phyloP scores from a whole-genome alignment of 2,888 invertebrate species.

The Sminthurinus aureus region DNA sequence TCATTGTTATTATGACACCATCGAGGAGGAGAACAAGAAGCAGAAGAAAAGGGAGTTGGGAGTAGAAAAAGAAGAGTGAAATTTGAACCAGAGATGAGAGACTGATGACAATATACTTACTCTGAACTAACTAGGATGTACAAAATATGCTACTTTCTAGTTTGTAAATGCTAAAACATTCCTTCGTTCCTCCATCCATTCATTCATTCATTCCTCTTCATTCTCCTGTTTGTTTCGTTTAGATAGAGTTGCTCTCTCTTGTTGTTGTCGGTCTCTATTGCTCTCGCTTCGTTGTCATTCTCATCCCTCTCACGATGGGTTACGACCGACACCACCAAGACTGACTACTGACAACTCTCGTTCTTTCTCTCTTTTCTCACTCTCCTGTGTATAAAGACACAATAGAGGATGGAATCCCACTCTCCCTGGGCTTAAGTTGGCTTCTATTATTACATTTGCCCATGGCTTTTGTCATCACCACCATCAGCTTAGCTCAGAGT shows the following conservation, averaged over 20 bases:
- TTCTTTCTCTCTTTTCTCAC: background rate
- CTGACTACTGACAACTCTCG: background rate
- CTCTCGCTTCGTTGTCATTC: background rate
- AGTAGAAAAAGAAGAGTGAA: no score
- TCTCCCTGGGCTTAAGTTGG: constrained; percentile 25
- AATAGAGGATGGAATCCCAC: constrained; percentile 31
- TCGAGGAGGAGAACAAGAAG: background rate
- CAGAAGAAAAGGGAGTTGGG: background rate
- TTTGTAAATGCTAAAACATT: no score
- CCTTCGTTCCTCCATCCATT: no score
- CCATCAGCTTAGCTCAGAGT: constrained; percentile 14
- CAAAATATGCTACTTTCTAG: no score
- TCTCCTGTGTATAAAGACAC: constrained; percentile 2
- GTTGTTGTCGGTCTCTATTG: background rate
- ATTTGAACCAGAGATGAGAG: no score
- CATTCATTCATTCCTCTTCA: background rate
- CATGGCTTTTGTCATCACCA: constrained; percentile 36
- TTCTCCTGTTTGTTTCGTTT: constrained; percentile 15
- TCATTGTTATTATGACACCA: background rate
- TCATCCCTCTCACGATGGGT: background rate
- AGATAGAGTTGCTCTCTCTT: constrained; percentile 12
- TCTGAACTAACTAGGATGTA: no score
- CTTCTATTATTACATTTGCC: constrained; percentile 33
- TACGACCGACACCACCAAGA: background rate
- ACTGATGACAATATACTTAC: no score